Conservation (phyloP, 2,888 invertebrate genomes). For the Capitulum mitella region DNA sequence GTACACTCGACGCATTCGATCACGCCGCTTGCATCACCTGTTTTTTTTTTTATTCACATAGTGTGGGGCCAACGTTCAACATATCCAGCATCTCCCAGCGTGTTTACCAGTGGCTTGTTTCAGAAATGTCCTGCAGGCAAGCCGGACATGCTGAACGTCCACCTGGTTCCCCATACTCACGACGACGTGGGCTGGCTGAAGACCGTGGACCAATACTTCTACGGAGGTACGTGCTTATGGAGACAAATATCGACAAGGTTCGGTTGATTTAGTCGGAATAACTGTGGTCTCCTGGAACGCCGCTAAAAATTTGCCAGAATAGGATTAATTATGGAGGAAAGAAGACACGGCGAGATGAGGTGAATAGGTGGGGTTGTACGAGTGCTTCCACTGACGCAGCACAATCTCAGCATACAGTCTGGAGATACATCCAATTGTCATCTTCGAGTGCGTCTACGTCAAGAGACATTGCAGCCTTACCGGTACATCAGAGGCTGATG, state of each 20-base stretch:
- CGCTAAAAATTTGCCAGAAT: background rate
- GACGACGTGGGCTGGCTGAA: conserved; percentile 54
- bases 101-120: background rate
- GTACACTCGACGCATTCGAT: too few relatives aligned
- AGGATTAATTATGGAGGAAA: background rate
- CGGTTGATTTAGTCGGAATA: too few relatives aligned
- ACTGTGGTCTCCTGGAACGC: background rate
- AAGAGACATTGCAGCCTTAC: too few relatives aligned
- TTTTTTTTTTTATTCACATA: background rate
- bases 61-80: background rate
- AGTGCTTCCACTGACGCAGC: background rate
- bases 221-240: conserved; percentile 39
- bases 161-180: conserved; percentile 52
- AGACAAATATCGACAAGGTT: too few relatives aligned
- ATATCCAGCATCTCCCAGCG: too few relatives aligned
- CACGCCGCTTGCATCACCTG: too few relatives aligned
- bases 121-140: conserved; percentile 40
- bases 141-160: conserved; percentile 48
- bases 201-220: conserved; percentile 52
- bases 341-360: background rate
- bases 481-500: too few relatives aligned
- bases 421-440: too few relatives aligned
- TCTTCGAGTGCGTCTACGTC: too few relatives aligned
- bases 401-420: background rate
- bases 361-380: background rate